Evolutionary conservation across 2,113 vertebrate genomes (phyloP), one percentile per base, ranked within the genome.

Genomic region (Petrocephalus zakoni): DNA sequence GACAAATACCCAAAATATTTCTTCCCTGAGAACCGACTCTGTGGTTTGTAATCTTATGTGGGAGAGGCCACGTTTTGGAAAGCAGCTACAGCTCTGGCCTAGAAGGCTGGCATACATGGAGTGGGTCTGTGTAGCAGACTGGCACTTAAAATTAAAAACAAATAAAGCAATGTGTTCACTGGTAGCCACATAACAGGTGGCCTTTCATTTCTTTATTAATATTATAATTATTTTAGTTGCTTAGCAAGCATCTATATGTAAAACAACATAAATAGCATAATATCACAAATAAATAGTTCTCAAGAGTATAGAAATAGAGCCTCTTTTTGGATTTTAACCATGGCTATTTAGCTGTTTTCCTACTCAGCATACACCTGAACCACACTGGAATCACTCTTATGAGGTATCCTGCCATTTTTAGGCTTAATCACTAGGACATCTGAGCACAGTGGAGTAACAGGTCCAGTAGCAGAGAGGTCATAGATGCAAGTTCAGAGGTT

Each of bases 141-240:
- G 47, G 13, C 53, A 86, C 15, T 29, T 19, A 53, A 52, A 22
- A 52, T 85, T 5, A 85, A 86, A 85, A 56, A 34, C 84, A 53
- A 86, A 55, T 37, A 85, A n/a, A 52, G 42, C 42, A 25, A 10
- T 22, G 22, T 51, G 82, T 78, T 78, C n/a, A 47, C 82, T 51
- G 46, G 37, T 49, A 83, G 49, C 37, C 46, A n/a, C 81, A n/a
- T 37, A 83, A 49, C 81, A 86, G 52, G 52, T 55, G 51, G 19
- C 81, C 22, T 83, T n/a, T 83, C 21, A 10, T 49, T 49, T 83
- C 49, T 83, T 83, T 47, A 83, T 83, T 83, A 83, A 49, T 83
- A n/a, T 82, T 10, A 10, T 83, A 49, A 83, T 49, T 83, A 83
- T 49, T 49, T 83, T 83, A 17, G 8, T 47, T 46, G 81, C 21